phyloP scores from a whole-genome alignment of 2,888 invertebrate species.

The Pollenia angustigena region DNA sequence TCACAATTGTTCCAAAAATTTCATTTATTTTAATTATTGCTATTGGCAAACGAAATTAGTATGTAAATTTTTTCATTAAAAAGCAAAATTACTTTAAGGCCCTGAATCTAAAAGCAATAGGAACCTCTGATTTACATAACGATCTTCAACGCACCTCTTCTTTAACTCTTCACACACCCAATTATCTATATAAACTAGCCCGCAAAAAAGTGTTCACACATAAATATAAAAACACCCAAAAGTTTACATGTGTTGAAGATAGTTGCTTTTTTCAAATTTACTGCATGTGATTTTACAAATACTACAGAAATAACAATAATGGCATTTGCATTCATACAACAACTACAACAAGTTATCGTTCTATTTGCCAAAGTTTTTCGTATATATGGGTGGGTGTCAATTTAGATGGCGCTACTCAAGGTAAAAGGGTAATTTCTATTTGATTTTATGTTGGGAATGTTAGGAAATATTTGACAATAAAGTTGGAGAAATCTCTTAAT shows the following conservation, averaged over 20 bases:
- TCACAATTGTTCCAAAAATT: no score
- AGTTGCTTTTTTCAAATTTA: no score
- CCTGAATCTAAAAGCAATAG: no score
- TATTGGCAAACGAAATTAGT: no score
- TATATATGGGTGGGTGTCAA: background rate
- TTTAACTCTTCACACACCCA: background rate
- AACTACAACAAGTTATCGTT: background rate
- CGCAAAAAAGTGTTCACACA: background rate
- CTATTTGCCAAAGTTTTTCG: background rate
- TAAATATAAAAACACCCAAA: background rate
- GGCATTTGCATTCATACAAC: conserved; percentile 13
- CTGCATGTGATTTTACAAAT: background rate
- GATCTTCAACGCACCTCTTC: background rate
- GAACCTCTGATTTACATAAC: no score
- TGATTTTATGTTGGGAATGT: no score
- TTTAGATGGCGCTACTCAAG: background rate
- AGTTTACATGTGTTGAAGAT: background rate
- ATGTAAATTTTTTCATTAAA: no score
- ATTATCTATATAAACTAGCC: background rate
- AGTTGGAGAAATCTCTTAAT: no score
- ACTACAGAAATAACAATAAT: conserved; percentile 7
- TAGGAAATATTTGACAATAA: no score
- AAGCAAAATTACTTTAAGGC: no score
- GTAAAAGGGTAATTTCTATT: background rate
- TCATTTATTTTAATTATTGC: no score